phyloP scores from a whole-genome alignment of 1,140 invertebrate genomes.

The Lysiphlebus fabarum region DNA sequence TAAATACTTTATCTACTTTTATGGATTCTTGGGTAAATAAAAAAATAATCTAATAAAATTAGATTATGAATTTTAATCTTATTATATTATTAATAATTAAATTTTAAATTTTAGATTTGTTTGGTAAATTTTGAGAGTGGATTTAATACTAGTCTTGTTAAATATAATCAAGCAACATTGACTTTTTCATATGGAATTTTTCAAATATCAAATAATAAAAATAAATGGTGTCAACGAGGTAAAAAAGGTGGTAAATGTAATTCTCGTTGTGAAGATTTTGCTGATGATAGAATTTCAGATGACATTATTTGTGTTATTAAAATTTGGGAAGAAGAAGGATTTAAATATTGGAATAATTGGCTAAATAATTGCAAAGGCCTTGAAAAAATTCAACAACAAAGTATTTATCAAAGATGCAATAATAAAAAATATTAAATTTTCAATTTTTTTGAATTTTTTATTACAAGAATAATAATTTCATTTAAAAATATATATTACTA shows the following conservation, averaged over 20 bases:
- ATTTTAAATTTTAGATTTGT: neutral
- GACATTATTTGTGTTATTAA: neutral
- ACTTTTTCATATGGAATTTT: neutral
- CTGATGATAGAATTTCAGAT: neutral
- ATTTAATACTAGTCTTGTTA: neutral
- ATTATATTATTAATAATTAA: constrained; percentile 22
- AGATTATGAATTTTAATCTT: too few species aligned
- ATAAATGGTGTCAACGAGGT: neutral
- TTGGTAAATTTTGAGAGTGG: neutral
- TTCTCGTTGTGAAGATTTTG: neutral
- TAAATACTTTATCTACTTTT: too few species aligned
- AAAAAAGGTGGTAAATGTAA: neutral
- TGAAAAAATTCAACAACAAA: neutral
- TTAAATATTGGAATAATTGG: neutral
- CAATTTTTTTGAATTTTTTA: too few species aligned
- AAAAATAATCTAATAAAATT: too few species aligned
- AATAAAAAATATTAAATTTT: too few species aligned
- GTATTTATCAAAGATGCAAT: neutral
- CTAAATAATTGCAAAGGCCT: neutral
- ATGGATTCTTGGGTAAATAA: too few species aligned
- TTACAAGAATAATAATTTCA: too few species aligned
- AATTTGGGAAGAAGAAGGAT: neutral
- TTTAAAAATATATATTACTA: too few species aligned
- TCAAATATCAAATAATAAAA: neutral
- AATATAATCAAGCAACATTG: neutral